A percentile compares a stretch with the other conserved stretches of the same genome.
Conservation (phyloP, 2,113 vertebrate genomes). For the Rattus rattus region DNA sequence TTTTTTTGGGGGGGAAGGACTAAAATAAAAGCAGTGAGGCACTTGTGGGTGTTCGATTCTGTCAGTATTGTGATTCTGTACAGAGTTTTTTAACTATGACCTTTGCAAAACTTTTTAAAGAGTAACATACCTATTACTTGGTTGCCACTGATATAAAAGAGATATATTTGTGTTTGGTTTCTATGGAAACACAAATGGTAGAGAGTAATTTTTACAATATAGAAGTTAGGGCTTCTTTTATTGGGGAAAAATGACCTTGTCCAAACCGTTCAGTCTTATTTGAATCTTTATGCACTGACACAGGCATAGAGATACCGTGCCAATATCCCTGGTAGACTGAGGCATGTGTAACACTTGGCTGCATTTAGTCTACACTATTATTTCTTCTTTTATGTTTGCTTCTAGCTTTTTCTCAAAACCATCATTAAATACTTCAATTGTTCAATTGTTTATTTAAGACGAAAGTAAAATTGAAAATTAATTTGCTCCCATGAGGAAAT, state of each 20-base stretch:
- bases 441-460: conserved; percentile 65
- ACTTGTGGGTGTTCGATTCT: conserved; percentile 2
- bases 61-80: conserved; percentile 72
- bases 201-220: conserved; percentile 61
- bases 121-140: conserved; percentile 51
- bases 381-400: conserved; percentile 48
- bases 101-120: conserved; percentile 63
- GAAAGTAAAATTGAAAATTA: conserved; percentile 39
- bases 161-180: conserved; percentile 67
- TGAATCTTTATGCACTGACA: conserved; percentile 53
- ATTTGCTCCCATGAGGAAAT: conserved; percentile 50
- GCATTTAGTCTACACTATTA: conserved; percentile 4
- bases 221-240: conserved; percentile 72
- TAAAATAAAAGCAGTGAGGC: conserved; percentile 36
- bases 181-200: conserved; percentile 59
- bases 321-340: conserved; percentile 48
- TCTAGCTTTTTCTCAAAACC: conserved; percentile 31
- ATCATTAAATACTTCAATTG: conserved; percentile 38
- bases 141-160: conserved; percentile 60
- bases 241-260: conserved; percentile 66
- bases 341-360: conserved; percentile 35
- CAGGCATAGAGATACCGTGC: conserved; percentile 25
- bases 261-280: conserved; percentile 31
- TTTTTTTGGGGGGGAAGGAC: conserved; percentile 41
- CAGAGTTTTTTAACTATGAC: conserved; percentile 44